Evolutionary conservation across 2,113 vertebrate genomes (phyloP), one percentile per base, ranked within the genome.

Genomic region (Daubentonia madagascariensis): DNA sequence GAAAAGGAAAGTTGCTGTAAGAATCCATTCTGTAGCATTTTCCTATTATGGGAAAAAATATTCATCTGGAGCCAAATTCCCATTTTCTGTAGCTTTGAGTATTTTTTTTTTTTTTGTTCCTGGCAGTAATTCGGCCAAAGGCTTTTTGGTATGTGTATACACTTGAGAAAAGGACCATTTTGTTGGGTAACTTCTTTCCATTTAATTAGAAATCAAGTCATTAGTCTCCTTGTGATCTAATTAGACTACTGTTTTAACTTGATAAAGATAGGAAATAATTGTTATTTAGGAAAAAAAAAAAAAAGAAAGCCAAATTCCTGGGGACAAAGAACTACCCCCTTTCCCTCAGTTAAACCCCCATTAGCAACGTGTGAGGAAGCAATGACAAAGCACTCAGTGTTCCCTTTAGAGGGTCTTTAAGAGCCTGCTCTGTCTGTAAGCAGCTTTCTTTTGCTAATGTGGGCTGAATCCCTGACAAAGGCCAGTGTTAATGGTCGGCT

Each of bases 371-470:
- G 94, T 98, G 98, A 98, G 98, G 87, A 95, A 96, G 93, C 96
- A 96, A 84, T 79, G 97, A 99, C 98, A 99, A 99, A 98, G 98
- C 79, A 2, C 93, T 97, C 97, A 98, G 98, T 99, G 98, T 98
- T 96, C 94, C 61, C 79, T 78, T 93, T 80, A 92, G 98, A 98
- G 97, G 97, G 96, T 97, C 97, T 97, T 98, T 96, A 97, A 97
- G 97, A 98, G 96, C 92, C 97, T 37, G 76, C 87, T 76, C 92
- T 97, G 84, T 97, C 97, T 98, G 94, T 98, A 96, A 98, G 98
- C 98, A 97, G 93, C 97, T 98, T 98, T 98, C 97, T 98, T 98
- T 98, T 97, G 96, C 98, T 98, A 98, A 98, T 98, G 98, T 45
- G 97, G 61, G 93, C 97, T 97, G 97, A 98, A 94, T 94, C 95